A percentile compares a stretch with the other conserved stretches of the same genome.
Evolutionary conservation across 2,113 vertebrate genomes (phyloP).

Genomic region (Xyliphius kryptos): DNA sequence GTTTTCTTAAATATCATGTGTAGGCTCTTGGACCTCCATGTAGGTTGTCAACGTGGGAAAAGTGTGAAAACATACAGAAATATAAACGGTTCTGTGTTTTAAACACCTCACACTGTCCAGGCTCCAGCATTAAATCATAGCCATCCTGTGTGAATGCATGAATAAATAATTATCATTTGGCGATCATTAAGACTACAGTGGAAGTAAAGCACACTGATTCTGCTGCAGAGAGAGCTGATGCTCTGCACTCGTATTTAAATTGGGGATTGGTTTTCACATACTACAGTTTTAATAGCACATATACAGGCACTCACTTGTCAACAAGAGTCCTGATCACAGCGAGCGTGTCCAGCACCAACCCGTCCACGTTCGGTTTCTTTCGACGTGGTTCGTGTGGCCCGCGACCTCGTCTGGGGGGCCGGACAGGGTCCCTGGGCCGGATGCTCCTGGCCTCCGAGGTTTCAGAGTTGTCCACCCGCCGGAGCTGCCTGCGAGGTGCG

Average conservation of each 20-base stretch:
- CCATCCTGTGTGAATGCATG: conserved; percentile 7
- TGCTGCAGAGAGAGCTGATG: background rate
- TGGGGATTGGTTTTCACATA: too few relatives aligned
- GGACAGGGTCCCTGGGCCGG: conserved; percentile 85
- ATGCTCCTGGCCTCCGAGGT: conserved; percentile 68
- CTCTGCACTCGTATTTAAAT: background rate
- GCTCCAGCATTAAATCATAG: conserved; percentile 28
- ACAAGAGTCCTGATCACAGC: conserved; percentile 96
- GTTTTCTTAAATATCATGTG: too few relatives aligned
- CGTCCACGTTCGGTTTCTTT: conserved; percentile 97
- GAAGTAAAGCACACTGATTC: background rate
- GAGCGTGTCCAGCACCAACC: conserved; percentile 93
- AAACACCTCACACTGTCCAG: conserved; percentile 11
- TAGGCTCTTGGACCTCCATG: conserved; percentile 11
- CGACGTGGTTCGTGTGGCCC: conserved; percentile 92
- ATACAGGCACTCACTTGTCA: conserved; percentile 82
- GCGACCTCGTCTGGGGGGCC: conserved; percentile 86
- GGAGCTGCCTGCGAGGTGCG: conserved; percentile 62
- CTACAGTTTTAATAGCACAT: too few relatives aligned
- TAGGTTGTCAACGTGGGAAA: conserved; percentile 36
- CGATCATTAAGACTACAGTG: conserved; percentile 1
- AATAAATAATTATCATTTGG: conserved; percentile 25
- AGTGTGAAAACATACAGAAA: conserved; percentile 1
- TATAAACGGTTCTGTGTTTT: conserved; percentile 15
- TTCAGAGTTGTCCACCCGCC: conserved; percentile 68